phyloP scores from a whole-genome alignment of 2,888 invertebrate species.

The Germaria angustata region DNA sequence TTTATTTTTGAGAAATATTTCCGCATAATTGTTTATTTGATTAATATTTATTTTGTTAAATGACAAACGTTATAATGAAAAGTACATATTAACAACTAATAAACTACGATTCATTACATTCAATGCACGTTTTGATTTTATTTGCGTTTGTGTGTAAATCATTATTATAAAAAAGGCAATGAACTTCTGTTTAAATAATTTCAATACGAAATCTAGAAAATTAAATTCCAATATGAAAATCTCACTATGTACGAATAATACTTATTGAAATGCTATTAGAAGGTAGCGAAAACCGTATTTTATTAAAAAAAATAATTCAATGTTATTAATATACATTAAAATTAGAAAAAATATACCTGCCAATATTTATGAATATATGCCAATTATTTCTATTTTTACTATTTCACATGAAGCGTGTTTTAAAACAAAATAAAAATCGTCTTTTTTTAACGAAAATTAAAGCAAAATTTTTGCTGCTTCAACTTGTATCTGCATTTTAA shows the following conservation, averaged over 20 bases:
- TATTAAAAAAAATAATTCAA: not conserved
- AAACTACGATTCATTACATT: conserved; percentile 1
- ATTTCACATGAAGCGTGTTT: not conserved
- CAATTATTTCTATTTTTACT: not conserved
- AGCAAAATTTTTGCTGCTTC: not conserved
- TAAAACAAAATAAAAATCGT: not conserved
- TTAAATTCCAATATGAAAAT: not conserved
- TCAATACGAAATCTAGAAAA: not conserved
- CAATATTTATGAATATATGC: not conserved
- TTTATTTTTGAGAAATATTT: not conserved
- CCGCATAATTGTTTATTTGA: conserved; percentile 18
- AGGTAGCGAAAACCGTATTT: not conserved
- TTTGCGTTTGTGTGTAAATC: not conserved
- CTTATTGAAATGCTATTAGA: not conserved
- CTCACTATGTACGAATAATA: not conserved
- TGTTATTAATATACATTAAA: not conserved
- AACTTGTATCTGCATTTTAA: not conserved
- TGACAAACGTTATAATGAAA: not conserved
- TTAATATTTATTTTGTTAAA: not conserved
- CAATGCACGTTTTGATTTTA: conserved; percentile 46
- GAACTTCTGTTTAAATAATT: conserved; percentile 29
- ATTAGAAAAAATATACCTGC: too few species aligned
- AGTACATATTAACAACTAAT: not conserved
- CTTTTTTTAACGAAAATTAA: not conserved
- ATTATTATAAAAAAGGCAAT: conserved; percentile 24